A percentile compares a stretch with the other conserved stretches of the same genome.
These are phyloP conservation scores for Zapus hudsonius DNA, from an alignment of 2,113 vertebrate species.

Conservation along the genomic window DNA sequence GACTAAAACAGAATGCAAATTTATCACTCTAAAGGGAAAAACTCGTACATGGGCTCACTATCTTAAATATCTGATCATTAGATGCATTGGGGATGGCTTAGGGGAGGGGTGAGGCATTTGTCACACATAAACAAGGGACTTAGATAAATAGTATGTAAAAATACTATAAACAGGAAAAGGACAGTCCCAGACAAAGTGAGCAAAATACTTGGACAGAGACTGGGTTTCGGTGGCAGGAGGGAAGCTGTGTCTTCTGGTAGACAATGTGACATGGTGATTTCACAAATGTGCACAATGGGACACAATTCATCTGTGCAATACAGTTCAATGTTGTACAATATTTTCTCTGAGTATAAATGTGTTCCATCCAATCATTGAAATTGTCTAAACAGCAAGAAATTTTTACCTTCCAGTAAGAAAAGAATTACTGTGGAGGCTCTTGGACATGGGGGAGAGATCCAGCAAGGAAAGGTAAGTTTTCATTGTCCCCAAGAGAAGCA, in stretches of 20 bases:
- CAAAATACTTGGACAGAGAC: neutral
- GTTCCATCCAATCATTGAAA: neutral
- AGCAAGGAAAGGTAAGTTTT: neutral
- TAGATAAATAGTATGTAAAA: neutral
- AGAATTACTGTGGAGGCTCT: neutral
- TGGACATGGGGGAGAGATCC: neutral
- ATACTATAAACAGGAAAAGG: neutral
- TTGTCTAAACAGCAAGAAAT: neutral
- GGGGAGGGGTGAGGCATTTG: neutral
- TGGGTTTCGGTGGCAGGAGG: neutral
- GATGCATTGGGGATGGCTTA: neutral
- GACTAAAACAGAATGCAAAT: neutral
- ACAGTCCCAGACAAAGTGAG: neutral
- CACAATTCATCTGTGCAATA: neutral
- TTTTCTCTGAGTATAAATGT: neutral
- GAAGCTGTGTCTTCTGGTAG: neutral
- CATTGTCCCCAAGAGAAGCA: neutral
- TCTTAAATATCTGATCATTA: neutral
- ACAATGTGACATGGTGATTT: neutral
- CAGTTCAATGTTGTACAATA: neutral
- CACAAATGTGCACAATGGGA: neutral
- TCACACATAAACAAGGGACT: too few relatives aligned
- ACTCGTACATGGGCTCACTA: neutral
- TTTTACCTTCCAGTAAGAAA: neutral
- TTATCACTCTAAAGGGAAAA: neutral